Evolutionary conservation across 2,888 invertebrate genomes (phyloP).

Genomic region (Megalurothrips usitatus): DNA sequence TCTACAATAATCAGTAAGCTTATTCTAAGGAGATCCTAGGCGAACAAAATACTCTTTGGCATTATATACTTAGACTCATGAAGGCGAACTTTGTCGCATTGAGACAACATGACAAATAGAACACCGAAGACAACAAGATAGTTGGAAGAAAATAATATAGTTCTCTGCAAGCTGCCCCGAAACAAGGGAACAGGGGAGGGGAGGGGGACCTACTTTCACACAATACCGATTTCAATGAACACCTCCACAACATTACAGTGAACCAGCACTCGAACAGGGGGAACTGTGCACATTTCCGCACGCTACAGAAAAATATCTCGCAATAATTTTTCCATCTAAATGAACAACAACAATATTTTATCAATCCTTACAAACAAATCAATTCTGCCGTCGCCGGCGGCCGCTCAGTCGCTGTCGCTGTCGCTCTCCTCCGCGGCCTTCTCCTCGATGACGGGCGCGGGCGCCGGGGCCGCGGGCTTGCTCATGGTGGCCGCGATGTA

Average conservation of each 20-base stretch:
- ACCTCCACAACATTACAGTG: not conserved
- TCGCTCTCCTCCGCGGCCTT: constrained; percentile 38
- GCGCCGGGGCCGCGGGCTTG: constrained; percentile 46
- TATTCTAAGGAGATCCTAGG: not conserved
- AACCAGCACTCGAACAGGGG: not conserved
- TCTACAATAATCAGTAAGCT: not conserved
- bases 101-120: not conserved
- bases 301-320: too few relatives aligned
- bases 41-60: not conserved
- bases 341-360: too few relatives aligned
- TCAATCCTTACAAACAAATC: too few relatives aligned
- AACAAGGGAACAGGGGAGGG: not conserved
- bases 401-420: constrained; percentile 49
- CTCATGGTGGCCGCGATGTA: constrained; percentile 60
- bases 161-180: not conserved
- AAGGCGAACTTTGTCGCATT: too few relatives aligned
- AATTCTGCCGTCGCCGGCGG: not conserved
- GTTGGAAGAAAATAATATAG: constrained; percentile 10
- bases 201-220: not conserved
- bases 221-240: not conserved
- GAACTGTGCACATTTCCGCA: too few relatives aligned
- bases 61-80: not conserved
- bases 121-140: constrained; percentile 16
- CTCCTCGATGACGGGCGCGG: constrained; percentile 41
- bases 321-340: too few relatives aligned